Evolutionary conservation across 2,888 invertebrate species (phyloP).

Genomic region (Eilema griseolum): DNA sequence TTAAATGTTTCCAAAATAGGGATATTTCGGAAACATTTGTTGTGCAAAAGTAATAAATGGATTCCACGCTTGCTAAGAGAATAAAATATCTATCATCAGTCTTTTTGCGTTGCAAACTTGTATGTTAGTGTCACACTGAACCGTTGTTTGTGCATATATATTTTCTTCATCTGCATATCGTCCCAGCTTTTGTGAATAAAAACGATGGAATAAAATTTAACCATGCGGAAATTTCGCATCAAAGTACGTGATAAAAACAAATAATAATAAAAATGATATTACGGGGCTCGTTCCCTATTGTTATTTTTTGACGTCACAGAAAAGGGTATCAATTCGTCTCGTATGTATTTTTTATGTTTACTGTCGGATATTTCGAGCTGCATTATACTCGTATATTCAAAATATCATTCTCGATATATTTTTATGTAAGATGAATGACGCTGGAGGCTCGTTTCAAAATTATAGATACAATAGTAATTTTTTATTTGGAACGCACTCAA

Average conservation of each 20-base stretch:
- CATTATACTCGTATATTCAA: constrained; percentile 31
- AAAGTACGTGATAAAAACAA: constrained; percentile 52
- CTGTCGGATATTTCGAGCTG: constrained; percentile 36
- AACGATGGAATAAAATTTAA: constrained; percentile 49
- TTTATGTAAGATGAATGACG: constrained; percentile 8
- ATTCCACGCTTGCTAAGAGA: neutral
- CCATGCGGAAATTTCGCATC: constrained; percentile 43
- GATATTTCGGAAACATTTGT: neutral
- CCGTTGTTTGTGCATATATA: constrained; percentile 21
- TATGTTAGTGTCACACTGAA: neutral
- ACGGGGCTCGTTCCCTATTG: constrained; percentile 43
- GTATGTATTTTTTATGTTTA: constrained; percentile 48
- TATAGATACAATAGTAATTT: neutral
- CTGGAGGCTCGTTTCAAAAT: constrained; percentile 1
- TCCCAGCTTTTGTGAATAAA: constrained; percentile 38
- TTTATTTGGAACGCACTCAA: neutral
- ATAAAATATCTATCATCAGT: constrained; percentile 3
- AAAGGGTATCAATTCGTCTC: constrained; percentile 50
- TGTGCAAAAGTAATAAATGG: neutral
- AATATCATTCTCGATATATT: constrained; percentile 20
- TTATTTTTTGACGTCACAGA: constrained; percentile 43
- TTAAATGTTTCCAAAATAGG: too few relatives aligned
- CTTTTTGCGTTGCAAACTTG: neutral
- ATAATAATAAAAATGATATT: constrained; percentile 51
- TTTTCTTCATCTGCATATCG: constrained; percentile 40